Percentiles rank a stretch among this genome's conserved stretches.
Conservation (phyloP, 2,888 invertebrate genomes). For the Spilosoma lubricipeda region DNA sequence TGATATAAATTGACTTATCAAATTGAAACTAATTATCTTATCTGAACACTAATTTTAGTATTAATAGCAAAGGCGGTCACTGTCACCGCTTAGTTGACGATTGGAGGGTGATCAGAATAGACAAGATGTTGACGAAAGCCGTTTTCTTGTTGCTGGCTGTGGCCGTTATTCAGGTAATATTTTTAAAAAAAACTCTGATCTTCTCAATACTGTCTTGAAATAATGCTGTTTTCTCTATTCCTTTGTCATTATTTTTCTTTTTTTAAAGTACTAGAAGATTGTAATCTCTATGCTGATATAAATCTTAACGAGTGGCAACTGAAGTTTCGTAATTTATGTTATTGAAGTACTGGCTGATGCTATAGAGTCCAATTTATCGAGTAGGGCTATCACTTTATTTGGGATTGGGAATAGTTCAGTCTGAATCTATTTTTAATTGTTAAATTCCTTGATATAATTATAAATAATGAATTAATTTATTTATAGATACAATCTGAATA, state of each 20-base stretch:
- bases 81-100: conserved; percentile 25
- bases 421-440: too few species aligned
- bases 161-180: conserved; percentile 63
- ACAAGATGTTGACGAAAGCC: conserved; percentile 62
- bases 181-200: background rate
- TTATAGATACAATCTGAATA: conserved; percentile 47
- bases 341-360: too few species aligned
- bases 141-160: conserved; percentile 57
- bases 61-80: conserved; percentile 21
- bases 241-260: background rate
- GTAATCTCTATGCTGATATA: too few species aligned
- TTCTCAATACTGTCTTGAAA: background rate
- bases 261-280: background rate
- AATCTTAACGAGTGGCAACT: background rate
- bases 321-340: too few species aligned
- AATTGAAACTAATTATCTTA: conserved; percentile 1
- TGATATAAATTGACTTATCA: background rate
- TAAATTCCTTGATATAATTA: too few species aligned
- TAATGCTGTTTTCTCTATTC: background rate
- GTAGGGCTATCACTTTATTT: too few species aligned
- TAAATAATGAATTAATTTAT: too few species aligned
- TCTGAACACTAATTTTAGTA: conserved; percentile 9
- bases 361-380: background rate
- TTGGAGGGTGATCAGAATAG: conserved; percentile 45
- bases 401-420: too few species aligned